phyloP scores from a whole-genome alignment of 2,113 vertebrate species.

The Eolophus roseicapilla region DNA sequence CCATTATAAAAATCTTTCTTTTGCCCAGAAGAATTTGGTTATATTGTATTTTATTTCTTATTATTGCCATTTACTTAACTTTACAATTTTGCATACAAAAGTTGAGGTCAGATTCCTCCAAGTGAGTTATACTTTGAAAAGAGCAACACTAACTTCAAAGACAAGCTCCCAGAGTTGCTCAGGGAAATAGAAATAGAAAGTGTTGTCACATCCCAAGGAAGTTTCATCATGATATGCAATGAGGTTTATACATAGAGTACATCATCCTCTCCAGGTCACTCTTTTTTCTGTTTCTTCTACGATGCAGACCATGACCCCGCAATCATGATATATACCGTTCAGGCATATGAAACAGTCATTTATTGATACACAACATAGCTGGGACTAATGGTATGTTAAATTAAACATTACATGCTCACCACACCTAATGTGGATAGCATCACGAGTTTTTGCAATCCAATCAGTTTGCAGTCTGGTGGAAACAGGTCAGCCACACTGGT shows the following conservation, averaged over 20 bases:
- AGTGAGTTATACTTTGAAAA: background rate
- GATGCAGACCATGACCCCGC: fast-evolving
- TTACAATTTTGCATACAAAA: background rate
- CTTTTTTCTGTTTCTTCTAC: background rate
- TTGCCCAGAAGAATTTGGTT: background rate
- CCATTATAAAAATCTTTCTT: background rate
- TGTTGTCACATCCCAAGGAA: background rate
- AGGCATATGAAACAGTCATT: background rate
- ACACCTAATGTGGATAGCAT: background rate
- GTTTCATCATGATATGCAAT: background rate
- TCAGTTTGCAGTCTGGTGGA: background rate
- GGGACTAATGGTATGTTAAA: background rate
- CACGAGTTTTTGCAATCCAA: background rate
- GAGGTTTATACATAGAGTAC: background rate
- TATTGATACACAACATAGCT: background rate
- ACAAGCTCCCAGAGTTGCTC: background rate
- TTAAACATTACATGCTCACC: background rate
- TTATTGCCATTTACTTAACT: background rate
- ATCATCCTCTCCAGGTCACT: background rate
- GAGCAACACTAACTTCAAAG: background rate
- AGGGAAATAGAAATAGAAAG: background rate
- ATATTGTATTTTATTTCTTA: background rate
- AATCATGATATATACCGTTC: fast-evolving
- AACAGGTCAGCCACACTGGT: background rate
- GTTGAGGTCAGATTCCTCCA: background rate